These are phyloP conservation scores for Halichoeres trimaculatus DNA, from an alignment of 2,113 vertebrate species.

Conservation along the genomic window DNA sequence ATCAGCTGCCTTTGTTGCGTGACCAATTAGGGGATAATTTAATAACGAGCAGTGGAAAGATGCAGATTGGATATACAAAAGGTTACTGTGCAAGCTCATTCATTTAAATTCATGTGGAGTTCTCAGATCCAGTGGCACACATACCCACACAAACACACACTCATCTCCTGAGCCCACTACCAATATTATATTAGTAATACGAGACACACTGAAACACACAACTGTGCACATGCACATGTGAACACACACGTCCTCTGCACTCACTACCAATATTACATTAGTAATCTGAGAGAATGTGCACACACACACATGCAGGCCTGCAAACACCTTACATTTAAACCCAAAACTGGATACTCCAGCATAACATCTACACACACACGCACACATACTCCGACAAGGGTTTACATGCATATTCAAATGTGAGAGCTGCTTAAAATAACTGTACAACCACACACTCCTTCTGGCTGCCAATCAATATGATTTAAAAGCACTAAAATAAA, in stretches of 20 bases:
- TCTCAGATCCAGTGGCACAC: constrained; percentile 62
- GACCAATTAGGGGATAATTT: constrained; percentile 97
- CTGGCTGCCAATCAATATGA: constrained; percentile 71
- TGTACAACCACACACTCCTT: constrained; percentile 57
- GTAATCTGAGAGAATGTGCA: constrained; percentile 65
- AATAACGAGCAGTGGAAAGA: constrained; percentile 89
- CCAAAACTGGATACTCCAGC: constrained; percentile 24
- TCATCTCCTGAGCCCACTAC: constrained; percentile 45
- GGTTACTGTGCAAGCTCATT: constrained; percentile 86
- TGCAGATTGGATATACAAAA: constrained; percentile 90
- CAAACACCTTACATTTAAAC: constrained; percentile 33
- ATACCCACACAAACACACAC: constrained; percentile 52
- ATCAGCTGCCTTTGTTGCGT: constrained; percentile 93
- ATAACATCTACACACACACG: constrained; percentile 6
- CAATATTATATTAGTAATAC: constrained; percentile 70
- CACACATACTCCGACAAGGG: constrained; percentile 37
- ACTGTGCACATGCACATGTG: constrained; percentile 24
- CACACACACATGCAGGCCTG: neutral
- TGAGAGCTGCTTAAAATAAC: constrained; percentile 70
- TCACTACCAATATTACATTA: constrained; percentile 55
- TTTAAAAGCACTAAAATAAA: constrained; percentile 62
- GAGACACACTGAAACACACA: constrained; percentile 58
- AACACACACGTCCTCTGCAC: constrained; percentile 37
- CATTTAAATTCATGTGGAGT: constrained; percentile 83
- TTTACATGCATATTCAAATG: constrained; percentile 70